phyloP scores from a whole-genome alignment of 2,797 vertebrate genomes.

The Heliangelus exortis region DNA sequence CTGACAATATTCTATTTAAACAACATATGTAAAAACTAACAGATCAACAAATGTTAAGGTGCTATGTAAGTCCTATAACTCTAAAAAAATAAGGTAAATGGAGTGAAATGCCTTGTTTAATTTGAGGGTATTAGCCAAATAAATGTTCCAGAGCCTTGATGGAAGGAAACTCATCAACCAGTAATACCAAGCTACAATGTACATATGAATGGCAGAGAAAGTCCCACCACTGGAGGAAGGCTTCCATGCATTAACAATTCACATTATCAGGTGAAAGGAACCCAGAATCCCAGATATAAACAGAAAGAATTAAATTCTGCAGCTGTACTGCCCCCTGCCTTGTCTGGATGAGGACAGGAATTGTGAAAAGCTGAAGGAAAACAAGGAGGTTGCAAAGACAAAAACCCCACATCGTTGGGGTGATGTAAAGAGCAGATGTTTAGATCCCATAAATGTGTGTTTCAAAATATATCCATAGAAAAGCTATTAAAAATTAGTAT shows the following conservation, averaged over 20 bases:
- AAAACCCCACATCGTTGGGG: fast-evolving
- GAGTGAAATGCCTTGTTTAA: neutral
- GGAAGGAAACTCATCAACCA: neutral
- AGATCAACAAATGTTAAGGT: neutral
- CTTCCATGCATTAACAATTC: neutral
- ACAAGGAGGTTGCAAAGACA: neutral
- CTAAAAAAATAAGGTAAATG: neutral
- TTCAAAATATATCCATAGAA: neutral
- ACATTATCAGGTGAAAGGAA: neutral
- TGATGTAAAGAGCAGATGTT: neutral
- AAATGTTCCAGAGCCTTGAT: neutral
- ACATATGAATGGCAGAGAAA: neutral
- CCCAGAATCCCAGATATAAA: neutral
- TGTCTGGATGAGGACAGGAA: neutral
- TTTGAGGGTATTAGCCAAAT: neutral
- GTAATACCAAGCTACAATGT: neutral
- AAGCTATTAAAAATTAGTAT: neutral
- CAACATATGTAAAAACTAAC: neutral
- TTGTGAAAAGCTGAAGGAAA: neutral
- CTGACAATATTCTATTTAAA: neutral
- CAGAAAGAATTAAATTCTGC: neutral
- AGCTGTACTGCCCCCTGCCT: neutral
- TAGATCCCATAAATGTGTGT: neutral
- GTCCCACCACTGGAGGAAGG: neutral
- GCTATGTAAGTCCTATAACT: neutral